Base-by-base conservation (phyloP, 2,888 invertebrate genomes). In the Camponotus fellah region DNA sequence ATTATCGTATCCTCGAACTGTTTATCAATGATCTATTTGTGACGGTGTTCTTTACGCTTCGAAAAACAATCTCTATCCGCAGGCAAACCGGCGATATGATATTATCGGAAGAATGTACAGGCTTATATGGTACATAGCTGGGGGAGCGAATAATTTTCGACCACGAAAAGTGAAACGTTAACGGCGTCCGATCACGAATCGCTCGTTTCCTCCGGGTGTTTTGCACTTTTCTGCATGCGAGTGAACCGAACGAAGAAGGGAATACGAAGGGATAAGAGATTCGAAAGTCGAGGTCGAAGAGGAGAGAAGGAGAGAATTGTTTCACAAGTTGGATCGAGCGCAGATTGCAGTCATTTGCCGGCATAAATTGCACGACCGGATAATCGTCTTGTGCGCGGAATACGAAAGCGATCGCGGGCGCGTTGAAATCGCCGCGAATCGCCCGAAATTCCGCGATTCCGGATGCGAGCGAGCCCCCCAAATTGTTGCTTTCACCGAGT, bases 131-230 rank as follows among this genome's bases (percentile, higher is more conserved):
- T 60, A 79, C 79, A 80, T 60, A 80, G 26, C 43, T 74, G n/a
- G 71, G 66, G 58, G 69, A 53, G 56, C 43, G 88, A 91, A 87
- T 88, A 91, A 90, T 90, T 90, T 90, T 90, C 90, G 89, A 88
- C 90, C 85, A 87, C 91, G 91, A 90, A 90, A 90, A 90, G 90
- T 90, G 90, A 90, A 90, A 90, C 90, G 90, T 89, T 90, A 90
- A 90, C 89, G 90, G 88, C 86, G 86, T 74, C 76, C 87, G 87
- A 91, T 90, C 90, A 90, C 90, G 90, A 90, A 90, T 85, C 87
- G 86, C 91, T 89, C 82, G 89, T 90, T 90, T 90, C 89, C 90
- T 83, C 84, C 85, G 84, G 91, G 69, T 89, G 91, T 90, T 90
- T 89, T 90, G 90, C 90, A 89, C 89, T 89, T 90, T 90, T 89